These are phyloP conservation scores for Prinia subflava DNA, from an alignment of 2,113 vertebrate genomes.

Conservation along the genomic window DNA sequence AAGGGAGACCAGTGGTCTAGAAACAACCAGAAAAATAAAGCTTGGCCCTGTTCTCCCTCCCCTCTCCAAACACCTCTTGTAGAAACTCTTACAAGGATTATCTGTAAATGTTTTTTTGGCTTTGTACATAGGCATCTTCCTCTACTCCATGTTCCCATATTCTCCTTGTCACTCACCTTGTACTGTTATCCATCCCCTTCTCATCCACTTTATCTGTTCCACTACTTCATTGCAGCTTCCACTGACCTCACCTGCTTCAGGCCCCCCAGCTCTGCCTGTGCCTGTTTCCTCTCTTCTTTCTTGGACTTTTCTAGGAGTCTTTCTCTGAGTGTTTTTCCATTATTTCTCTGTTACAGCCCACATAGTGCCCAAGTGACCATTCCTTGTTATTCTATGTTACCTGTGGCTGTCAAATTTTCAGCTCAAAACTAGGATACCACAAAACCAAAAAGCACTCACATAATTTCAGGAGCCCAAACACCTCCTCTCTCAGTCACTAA, in stretches of 20 bases:
- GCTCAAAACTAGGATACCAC: background rate
- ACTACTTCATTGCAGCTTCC: background rate
- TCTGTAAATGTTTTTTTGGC: background rate
- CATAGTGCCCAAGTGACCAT: rapidly evolving
- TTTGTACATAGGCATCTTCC: background rate
- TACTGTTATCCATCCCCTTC: background rate
- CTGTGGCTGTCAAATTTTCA: background rate
- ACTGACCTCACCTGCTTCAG: background rate
- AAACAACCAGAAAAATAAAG: background rate
- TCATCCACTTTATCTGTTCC: background rate
- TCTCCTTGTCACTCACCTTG: background rate
- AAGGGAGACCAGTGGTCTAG: background rate
- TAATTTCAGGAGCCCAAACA: background rate
- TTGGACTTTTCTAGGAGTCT: background rate
- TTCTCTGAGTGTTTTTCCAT: background rate
- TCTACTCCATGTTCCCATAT: background rate
- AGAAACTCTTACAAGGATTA: background rate
- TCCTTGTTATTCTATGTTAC: background rate
- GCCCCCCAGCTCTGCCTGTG: background rate
- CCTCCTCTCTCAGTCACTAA: background rate
- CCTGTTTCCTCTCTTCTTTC: background rate
- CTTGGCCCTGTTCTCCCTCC: background rate
- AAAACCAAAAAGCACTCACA: background rate
- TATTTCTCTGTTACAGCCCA: background rate
- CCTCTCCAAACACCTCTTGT: background rate